Percentiles rank a stretch among this genome's conserved stretches.
phyloP scores from a whole-genome alignment of 2,797 vertebrate genomes.

The Malurus splendens region DNA sequence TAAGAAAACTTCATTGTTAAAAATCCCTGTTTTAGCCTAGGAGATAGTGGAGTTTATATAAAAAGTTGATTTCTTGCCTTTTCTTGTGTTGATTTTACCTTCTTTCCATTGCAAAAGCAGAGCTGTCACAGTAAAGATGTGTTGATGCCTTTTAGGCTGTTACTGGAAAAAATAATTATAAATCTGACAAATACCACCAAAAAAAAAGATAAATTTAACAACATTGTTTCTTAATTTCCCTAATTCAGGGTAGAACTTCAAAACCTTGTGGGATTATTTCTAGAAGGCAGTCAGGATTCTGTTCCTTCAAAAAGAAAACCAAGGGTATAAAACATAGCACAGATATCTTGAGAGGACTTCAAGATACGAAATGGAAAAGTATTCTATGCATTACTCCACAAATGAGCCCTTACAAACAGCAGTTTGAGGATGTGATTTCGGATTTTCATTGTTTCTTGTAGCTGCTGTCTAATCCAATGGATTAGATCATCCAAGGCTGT shows the following conservation, averaged over 20 bases:
- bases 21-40: background rate
- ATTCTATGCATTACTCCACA: background rate
- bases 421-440: background rate
- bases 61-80: background rate
- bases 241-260: background rate
- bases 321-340: background rate
- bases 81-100: background rate
- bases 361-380: background rate
- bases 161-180: background rate
- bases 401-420: background rate
- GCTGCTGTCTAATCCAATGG: background rate
- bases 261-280: background rate
- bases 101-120: background rate
- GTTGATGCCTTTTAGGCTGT: background rate
- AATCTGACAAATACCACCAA: background rate
- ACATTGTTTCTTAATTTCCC: background rate
- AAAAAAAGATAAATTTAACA: constrained; percentile 5
- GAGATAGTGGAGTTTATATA: background rate
- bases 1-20: background rate
- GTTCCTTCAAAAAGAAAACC: background rate
- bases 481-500: constrained; percentile 24
- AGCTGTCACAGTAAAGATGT: background rate
- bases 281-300: background rate
- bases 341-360: background rate
- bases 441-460: background rate